These are phyloP conservation scores for Perognathus longimembris DNA, from an alignment of 2,113 vertebrate species.

Conservation along the genomic window DNA sequence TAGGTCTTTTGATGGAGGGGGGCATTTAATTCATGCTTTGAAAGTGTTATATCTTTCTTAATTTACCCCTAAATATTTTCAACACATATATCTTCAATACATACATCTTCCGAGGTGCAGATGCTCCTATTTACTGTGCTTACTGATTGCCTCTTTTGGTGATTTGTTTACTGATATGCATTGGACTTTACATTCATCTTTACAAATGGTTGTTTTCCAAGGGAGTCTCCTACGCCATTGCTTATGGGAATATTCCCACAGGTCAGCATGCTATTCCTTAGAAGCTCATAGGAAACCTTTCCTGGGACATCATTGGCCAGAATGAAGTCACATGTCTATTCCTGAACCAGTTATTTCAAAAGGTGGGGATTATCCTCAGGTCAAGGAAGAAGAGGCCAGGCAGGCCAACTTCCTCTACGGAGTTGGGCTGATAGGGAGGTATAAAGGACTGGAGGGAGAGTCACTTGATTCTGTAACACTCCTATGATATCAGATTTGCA, in stretches of 20 bases:
- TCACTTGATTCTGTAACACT: background rate
- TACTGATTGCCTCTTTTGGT: background rate
- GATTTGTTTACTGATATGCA: background rate
- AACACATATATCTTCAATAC: background rate
- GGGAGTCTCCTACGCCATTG: background rate
- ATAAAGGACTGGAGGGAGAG: background rate
- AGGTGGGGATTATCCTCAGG: background rate
- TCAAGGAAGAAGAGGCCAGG: background rate
- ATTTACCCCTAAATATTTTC: background rate
- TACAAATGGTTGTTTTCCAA: constrained; percentile 1
- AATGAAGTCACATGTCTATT: background rate
- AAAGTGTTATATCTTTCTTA: background rate
- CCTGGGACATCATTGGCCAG: background rate
- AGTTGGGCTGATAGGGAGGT: background rate
- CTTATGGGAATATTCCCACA: background rate
- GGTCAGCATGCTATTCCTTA: background rate
- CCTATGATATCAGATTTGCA: background rate
- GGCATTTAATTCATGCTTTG: background rate
- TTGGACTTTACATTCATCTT: constrained; percentile 13
- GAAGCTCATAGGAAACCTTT: background rate
- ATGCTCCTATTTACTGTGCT: background rate
- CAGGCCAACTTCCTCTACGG: background rate
- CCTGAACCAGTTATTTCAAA: background rate
- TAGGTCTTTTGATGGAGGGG: background rate
- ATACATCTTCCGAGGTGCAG: background rate